These are phyloP conservation scores for Addax nasomaculatus DNA, from an alignment of 2,113 vertebrate species.

Conservation along the genomic window DNA sequence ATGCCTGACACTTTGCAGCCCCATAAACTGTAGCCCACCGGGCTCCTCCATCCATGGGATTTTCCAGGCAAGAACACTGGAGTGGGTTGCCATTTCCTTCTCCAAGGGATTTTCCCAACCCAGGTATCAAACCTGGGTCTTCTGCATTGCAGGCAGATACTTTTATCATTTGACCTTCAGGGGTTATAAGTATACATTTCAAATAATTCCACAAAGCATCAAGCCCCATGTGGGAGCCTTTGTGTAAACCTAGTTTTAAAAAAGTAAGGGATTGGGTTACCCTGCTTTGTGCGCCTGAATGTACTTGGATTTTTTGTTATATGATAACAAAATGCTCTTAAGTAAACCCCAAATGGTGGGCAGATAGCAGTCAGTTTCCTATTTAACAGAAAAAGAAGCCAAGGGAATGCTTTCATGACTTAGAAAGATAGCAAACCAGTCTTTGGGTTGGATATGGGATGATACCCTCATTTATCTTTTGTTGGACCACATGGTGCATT, in stretches of 20 bases:
- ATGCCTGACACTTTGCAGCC: background rate
- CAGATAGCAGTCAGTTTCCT: background rate
- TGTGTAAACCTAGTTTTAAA: background rate
- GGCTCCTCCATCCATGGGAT: background rate
- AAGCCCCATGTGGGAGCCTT: background rate
- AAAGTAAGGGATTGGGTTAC: background rate
- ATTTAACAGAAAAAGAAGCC: background rate
- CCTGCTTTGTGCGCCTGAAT: background rate
- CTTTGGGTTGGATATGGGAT: background rate
- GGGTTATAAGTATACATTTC: background rate
- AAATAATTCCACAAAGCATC: background rate
- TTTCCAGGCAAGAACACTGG: background rate
- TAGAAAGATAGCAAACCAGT: background rate
- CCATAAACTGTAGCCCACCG: background rate
- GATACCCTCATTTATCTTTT: background rate
- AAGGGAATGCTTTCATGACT: background rate
- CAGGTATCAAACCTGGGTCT: background rate
- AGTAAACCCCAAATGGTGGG: background rate
- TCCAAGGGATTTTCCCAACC: background rate
- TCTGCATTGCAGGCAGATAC: background rate
- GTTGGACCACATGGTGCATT: background rate
- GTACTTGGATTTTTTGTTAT: constrained; percentile 21
- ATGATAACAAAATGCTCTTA: constrained; percentile 1
- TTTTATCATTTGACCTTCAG: background rate
- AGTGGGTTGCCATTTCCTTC: background rate